Percentiles rank a stretch among this genome's conserved stretches.
Conservation (phyloP, 2,797 vertebrate genomes). For the Catamblyrhynchus diadema region DNA sequence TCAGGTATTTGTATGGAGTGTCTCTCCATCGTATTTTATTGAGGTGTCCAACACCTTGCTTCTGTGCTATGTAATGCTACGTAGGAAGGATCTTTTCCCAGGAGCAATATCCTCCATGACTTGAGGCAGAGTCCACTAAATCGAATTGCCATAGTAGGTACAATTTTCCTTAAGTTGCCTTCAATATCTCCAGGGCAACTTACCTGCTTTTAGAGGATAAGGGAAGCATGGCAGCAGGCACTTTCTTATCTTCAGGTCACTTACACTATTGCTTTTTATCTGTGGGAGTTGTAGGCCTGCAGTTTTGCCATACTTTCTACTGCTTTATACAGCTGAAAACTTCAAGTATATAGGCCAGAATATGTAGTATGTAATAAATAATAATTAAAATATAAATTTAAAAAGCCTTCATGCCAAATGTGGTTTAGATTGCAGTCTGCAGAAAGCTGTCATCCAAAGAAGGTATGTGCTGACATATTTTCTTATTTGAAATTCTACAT, state of each 20-base stretch:
- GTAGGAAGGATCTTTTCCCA: neutral
- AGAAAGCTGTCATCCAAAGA: neutral
- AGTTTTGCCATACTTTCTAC: neutral
- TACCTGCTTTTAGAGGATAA: neutral
- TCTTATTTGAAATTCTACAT: neutral
- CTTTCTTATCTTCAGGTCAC: neutral
- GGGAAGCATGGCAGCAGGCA: neutral
- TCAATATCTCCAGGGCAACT: neutral
- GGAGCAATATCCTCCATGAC: neutral
- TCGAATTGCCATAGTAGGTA: accelerated
- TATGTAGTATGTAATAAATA: neutral
- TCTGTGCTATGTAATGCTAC: neutral
- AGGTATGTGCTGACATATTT: neutral
- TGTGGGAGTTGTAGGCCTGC: neutral
- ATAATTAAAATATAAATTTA: neutral
- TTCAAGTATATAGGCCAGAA: neutral
- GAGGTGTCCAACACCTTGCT: accelerated
- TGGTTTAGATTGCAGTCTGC: neutral
- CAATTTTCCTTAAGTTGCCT: neutral
- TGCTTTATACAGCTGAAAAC: neutral
- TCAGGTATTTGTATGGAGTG: too few species aligned
- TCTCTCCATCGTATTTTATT: neutral
- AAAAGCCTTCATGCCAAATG: neutral
- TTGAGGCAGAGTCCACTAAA: neutral
- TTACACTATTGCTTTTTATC: neutral